Base-by-base conservation (phyloP, 2,888 invertebrate species). In the Ennomos quercinarius region DNA sequence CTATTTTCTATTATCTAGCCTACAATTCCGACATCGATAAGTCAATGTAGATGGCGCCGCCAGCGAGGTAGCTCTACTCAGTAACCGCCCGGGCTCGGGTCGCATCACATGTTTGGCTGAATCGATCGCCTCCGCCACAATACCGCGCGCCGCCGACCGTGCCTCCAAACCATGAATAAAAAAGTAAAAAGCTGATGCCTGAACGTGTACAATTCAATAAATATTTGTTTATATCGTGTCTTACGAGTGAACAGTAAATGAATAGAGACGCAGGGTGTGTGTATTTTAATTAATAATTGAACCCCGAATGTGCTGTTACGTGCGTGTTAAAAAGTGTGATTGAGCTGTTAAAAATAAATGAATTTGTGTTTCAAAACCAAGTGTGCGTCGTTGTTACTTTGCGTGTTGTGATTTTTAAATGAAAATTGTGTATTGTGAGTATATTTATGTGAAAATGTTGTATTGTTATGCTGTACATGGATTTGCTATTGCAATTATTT, bases 71-170 rank as follows among this genome's bases (percentile, higher is more conserved):
- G 45, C 49, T 45, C 54, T 9, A 42, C 53, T 70, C 72, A 89
- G 89, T 89, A 68, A 72, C 84, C 87, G 89, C 88, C 89, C 89
- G 87, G 67, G 72, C 80, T 79, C 78, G 86, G 89, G 84, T 77
- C 17, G 52, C 55, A 43, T 17, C 49, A 57, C 71, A 70, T 71
- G 83, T 63, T 10, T 38, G 46, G 47, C 47, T 51, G 63, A 46
- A 40, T 48, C 39, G 52, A 49, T 52, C 48, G 57, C 36, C 50
- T 38, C 41, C n/a, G 55, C 59, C 54, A 56, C 40, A 42, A 55
- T 44, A 44, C 34, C 54, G 60, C 60, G 55, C 51, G 55, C 50
- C 55, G 45, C 44, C 53, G 44, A 45, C 9, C 38, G 53, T 63
- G 64, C 49, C 49, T 37, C 39, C 39, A 37, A 64, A 65, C 42